Percentiles rank a stretch among this genome's conserved stretches.
These are phyloP conservation scores for Lasiommata megera DNA, from an alignment of 2,888 invertebrate genomes.

Conservation along the genomic window DNA sequence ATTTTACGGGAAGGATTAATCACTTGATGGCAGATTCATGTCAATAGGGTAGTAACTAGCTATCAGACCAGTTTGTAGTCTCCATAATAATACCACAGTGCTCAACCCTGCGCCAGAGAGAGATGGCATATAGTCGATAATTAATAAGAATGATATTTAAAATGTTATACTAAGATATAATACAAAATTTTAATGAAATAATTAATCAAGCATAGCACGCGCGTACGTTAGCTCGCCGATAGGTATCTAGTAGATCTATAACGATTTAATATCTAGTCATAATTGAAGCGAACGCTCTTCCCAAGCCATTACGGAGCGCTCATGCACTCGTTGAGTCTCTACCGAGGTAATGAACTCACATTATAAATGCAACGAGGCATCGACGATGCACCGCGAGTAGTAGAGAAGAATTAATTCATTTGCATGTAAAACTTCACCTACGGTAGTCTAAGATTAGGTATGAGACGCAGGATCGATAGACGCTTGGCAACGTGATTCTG, in stretches of 20 bases:
- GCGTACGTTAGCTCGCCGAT: neutral
- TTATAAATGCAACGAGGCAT: conserved; percentile 80
- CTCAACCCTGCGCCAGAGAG: no score
- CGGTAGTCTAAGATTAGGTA: conserved; percentile 61
- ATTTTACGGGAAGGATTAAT: no score
- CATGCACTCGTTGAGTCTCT: conserved; percentile 58
- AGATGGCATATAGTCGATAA: no score
- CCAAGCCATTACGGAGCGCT: conserved; percentile 68
- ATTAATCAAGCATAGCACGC: neutral
- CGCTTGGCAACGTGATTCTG: conserved; percentile 27
- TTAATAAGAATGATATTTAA: no score
- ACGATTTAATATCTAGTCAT: conserved; percentile 69
- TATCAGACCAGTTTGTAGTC: no score
- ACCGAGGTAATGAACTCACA: conserved; percentile 76
- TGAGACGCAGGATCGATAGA: conserved; percentile 41
- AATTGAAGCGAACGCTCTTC: conserved; percentile 77
- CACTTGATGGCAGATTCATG: no score
- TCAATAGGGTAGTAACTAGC: no score
- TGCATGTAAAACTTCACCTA: conserved; percentile 76
- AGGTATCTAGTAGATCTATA: conserved; percentile 5
- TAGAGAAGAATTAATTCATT: conserved; percentile 80
- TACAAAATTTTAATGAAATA: neutral
- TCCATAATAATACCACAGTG: no score
- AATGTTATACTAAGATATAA: no score
- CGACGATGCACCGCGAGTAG: conserved; percentile 66